phyloP scores from a whole-genome alignment of 2,888 invertebrate genomes.

The Ariolimax columbianus region DNA sequence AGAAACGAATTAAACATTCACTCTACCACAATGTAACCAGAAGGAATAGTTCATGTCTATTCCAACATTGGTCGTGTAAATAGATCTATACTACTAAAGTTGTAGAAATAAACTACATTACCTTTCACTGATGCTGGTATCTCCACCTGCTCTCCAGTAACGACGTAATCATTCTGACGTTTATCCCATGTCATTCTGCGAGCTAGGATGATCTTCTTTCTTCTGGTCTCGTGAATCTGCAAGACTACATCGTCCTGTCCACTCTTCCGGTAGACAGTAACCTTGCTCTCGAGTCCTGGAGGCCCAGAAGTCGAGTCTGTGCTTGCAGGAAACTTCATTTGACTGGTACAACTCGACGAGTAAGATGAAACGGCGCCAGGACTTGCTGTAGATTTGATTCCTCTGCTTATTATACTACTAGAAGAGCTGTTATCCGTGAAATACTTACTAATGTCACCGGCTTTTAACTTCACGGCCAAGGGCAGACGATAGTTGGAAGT shows the following conservation, averaged over 20 bases:
- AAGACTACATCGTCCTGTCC: conserved; percentile 58
- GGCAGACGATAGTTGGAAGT: conserved; percentile 58
- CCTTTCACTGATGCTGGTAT: conserved; percentile 71
- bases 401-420: background rate
- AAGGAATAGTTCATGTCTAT: no score
- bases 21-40: no score
- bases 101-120: conserved; percentile 43
- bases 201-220: conserved; percentile 66
- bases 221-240: conserved; percentile 65
- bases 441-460: conserved; percentile 56
- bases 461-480: conserved; percentile 56
- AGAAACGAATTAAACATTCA: no score
- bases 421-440: background rate
- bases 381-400: background rate
- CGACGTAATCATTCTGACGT: conserved; percentile 65
- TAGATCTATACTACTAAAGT: background rate
- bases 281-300: background rate
- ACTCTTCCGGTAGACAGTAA: background rate
- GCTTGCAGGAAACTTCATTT: background rate
- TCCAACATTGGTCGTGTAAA: background rate
- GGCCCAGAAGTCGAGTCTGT: background rate
- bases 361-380: background rate
- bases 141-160: conserved; percentile 64
- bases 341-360: background rate
- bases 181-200: conserved; percentile 71